Evolutionary conservation across 2,113 vertebrate species (phyloP).

Genomic region (Eupsittula cactorum): DNA sequence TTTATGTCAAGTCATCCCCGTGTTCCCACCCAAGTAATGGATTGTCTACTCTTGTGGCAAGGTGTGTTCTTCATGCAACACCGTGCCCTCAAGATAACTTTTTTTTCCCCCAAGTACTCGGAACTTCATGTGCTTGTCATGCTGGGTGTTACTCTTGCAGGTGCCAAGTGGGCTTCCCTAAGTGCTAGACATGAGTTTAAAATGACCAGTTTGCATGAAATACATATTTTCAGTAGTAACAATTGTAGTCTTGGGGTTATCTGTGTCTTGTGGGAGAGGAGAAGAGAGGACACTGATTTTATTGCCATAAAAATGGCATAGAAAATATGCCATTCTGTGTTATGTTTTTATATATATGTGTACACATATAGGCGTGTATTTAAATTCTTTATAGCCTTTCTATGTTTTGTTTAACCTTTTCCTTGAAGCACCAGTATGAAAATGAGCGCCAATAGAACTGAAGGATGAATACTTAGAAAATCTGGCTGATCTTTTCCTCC

Average conservation of each 20-base stretch:
- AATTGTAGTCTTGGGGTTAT: not conserved
- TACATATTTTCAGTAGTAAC: not conserved
- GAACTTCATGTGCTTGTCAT: not conserved
- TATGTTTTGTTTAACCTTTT: not conserved
- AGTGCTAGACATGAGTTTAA: not conserved
- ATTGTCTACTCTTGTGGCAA: not conserved
- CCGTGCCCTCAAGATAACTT: not conserved
- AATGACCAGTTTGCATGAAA: not conserved
- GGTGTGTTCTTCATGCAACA: not conserved
- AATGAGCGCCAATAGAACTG: not conserved
- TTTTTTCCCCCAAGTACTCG: not conserved
- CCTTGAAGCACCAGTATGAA: not conserved
- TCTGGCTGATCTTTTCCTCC: not conserved
- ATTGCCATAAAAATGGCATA: not conserved
- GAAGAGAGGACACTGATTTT: not conserved
- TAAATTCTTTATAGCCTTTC: not conserved
- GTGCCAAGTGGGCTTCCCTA: not conserved
- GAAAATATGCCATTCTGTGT: not conserved
- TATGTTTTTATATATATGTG: not conserved
- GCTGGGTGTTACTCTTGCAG: not conserved
- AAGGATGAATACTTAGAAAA: not conserved
- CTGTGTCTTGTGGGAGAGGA: not conserved
- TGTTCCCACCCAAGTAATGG: not conserved
- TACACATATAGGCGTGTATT: not conserved
- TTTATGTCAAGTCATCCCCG: not conserved